Conservation (phyloP, 2,888 invertebrate genomes). For the Stenodera caucasica region DNA sequence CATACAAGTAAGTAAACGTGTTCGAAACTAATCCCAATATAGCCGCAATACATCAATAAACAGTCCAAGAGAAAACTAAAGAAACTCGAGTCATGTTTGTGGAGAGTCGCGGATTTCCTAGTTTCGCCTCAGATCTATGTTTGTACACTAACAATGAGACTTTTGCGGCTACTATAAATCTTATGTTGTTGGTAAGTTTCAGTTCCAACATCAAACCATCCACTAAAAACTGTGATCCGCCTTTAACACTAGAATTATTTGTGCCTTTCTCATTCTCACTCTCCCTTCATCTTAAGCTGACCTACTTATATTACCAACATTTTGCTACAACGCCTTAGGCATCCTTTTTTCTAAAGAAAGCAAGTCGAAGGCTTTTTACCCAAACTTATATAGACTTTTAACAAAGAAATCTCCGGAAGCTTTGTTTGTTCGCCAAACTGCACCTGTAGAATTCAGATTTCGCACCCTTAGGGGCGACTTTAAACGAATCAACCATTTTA, state of each 20-base stretch:
- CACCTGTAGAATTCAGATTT: constrained; percentile 16
- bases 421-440: constrained; percentile 15
- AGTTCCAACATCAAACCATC: constrained; percentile 19
- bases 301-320: not conserved
- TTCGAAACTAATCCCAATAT: not conserved
- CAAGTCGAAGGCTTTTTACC: constrained; percentile 4
- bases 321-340: not conserved
- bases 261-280: too few relatives aligned
- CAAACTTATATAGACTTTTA: constrained; percentile 12
- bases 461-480: not conserved
- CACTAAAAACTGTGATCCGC: constrained; percentile 3
- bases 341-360: not conserved
- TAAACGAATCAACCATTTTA: not conserved
- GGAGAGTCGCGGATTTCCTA: constrained; percentile 1
- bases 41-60: not conserved
- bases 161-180: constrained; percentile 36
- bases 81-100: not conserved
- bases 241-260: not conserved
- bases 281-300: not conserved
- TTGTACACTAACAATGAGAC: constrained; percentile 25
- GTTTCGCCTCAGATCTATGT: constrained; percentile 10
- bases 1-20: not conserved
- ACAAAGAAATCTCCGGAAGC: constrained; percentile 12
- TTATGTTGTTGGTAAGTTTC: constrained; percentile 35
- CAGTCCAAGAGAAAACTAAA: not conserved